Evolutionary conservation across 2,113 vertebrate species (phyloP).

Genomic region (Gobio gobio): DNA sequence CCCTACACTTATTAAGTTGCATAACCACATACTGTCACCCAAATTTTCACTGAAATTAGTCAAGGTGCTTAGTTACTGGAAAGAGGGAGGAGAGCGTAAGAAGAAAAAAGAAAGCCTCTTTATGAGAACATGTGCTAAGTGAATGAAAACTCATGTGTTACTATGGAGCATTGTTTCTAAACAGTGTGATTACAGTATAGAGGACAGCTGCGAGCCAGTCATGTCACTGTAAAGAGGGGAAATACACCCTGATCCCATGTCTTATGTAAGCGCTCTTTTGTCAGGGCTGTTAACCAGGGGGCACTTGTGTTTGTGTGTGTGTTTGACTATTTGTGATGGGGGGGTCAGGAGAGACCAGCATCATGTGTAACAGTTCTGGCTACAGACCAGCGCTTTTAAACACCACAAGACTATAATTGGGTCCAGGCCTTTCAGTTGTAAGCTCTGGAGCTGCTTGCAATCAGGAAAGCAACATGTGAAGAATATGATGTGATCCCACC

Average conservation of each 20-base stretch:
- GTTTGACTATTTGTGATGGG: slow-evolving; percentile 43
- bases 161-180: slow-evolving; percentile 32
- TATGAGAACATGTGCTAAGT: slow-evolving; percentile 40
- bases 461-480: slow-evolving; percentile 13
- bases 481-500: background rate
- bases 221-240: slow-evolving; percentile 22
- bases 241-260: slow-evolving; percentile 18
- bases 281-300: slow-evolving; percentile 21
- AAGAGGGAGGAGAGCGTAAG: background rate
- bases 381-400: slow-evolving; percentile 50
- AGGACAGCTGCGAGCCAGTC: slow-evolving; percentile 46
- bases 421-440: slow-evolving; percentile 46
- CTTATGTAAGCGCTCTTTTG: slow-evolving; percentile 52
- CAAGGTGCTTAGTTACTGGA: slow-evolving; percentile 33
- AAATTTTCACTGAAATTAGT: slow-evolving; percentile 45
- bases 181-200: slow-evolving; percentile 30
- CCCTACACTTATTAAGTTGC: slow-evolving; percentile 43
- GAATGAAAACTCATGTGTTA: slow-evolving; percentile 49
- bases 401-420: slow-evolving; percentile 51
- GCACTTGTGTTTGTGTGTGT: slow-evolving; percentile 37
- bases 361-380: slow-evolving; percentile 46
- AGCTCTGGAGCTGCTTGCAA: slow-evolving; percentile 37
- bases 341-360: slow-evolving; percentile 17
- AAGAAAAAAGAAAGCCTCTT: slow-evolving; percentile 10
- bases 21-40: slow-evolving; percentile 27